Evolutionary conservation across 2,797 vertebrate genomes (phyloP).

Genomic region (Melanotaenia boesemani): DNA sequence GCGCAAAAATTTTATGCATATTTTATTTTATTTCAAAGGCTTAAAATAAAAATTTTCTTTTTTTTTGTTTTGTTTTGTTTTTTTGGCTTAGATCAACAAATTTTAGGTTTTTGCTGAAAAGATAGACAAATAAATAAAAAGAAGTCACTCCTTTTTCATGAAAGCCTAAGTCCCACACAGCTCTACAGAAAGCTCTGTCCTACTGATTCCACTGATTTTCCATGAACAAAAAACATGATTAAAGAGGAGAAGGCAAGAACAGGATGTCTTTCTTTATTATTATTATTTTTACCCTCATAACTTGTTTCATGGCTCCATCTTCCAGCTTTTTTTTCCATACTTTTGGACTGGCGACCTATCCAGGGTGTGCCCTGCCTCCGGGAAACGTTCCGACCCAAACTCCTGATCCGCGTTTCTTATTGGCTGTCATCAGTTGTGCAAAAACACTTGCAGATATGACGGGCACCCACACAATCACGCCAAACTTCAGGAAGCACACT

Average conservation of each 20-base stretch:
- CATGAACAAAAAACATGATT: background rate
- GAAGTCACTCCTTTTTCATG: too few relatives aligned
- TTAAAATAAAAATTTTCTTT: too few relatives aligned
- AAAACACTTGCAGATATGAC: background rate
- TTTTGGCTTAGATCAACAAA: too few relatives aligned
- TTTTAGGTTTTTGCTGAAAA: too few relatives aligned
- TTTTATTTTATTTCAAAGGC: background rate
- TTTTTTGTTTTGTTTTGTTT: too few relatives aligned
- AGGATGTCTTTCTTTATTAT: background rate
- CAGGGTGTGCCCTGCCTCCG: too few relatives aligned
- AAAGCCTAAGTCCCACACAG: too few relatives aligned
- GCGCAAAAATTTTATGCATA: too few relatives aligned
- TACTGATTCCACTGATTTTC: background rate
- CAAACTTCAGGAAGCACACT: conserved; percentile 7
- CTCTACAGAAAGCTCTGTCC: background rate
- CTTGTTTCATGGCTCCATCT: conserved; percentile 12
- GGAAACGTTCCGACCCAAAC: too few relatives aligned
- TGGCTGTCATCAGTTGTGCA: conserved; percentile 11
- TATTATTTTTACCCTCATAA: background rate
- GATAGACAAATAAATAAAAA: background rate
- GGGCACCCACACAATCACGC: background rate
- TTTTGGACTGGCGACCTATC: too few relatives aligned
- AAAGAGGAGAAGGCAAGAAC: conserved; percentile 1
- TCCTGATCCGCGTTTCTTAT: background rate
- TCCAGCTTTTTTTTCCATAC: background rate